Conservation (phyloP, 2,113 vertebrate species). For the Rhipidura dahli region DNA sequence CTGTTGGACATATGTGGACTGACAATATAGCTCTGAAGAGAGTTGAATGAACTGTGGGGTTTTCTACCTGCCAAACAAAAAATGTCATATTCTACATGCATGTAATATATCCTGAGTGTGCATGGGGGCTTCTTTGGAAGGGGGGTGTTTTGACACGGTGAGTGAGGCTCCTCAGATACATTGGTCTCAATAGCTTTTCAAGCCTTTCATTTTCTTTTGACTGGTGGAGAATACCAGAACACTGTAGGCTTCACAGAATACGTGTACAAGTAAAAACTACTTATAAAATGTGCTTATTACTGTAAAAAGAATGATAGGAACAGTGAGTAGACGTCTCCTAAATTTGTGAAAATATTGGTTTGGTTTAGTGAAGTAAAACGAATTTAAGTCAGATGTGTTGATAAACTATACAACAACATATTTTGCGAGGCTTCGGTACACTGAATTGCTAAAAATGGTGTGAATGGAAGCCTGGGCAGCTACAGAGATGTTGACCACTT, state of each 20-base stretch:
- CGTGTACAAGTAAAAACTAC: background rate
- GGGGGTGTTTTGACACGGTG: background rate
- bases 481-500: rapidly evolving
- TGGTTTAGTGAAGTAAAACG: background rate
- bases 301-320: background rate
- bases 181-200: background rate
- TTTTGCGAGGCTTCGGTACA: background rate
- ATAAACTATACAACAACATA: background rate
- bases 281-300: background rate
- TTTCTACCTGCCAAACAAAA: conserved; percentile 39
- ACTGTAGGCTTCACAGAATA: background rate
- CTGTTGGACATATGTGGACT: conserved; percentile 49
- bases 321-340: background rate
- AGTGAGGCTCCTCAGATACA: background rate
- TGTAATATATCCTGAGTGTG: background rate
- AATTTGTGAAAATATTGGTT: background rate
- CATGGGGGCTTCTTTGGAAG: background rate
- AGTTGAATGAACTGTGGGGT: background rate
- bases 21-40: background rate
- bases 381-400: background rate
- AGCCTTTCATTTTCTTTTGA: background rate
- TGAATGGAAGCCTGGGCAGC: background rate
- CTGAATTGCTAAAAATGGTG: background rate
- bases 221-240: background rate
- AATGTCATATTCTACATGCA: background rate